Base-by-base conservation (phyloP, 2,888 invertebrate species). In the Brachylomia viminalis region DNA sequence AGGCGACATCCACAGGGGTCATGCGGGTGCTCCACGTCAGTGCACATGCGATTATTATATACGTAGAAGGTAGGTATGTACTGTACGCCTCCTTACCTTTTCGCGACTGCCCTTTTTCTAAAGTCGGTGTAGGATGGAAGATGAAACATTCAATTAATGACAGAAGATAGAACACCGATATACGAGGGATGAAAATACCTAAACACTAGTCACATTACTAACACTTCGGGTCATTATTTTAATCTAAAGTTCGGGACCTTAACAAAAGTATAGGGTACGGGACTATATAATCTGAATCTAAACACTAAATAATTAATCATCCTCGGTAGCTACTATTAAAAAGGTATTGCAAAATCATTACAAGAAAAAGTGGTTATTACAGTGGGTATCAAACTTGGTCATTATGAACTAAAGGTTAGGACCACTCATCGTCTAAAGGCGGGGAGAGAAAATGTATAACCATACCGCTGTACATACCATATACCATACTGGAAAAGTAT, bases 41-140 rank as follows among this genome's bases (percentile, higher is more conserved):
- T 92, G 92, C 91, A 86, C 96, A 96, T 96, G 96, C 96, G 92
- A 90, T 94, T 56, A 75, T 54, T 54, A 94, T 89, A 82, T 89
- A 79, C 49, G 77, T 73, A 77, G 74, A 52, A 77, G 67, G 83
- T 85, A 85, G 66, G 79, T 89, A 83, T 79, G 79, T 87, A 86
- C 69, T 87, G 88, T 91, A 94, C 93, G 92, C 92, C 92, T 94
- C 95, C 98, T 98, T 97, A 98, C 98, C 98, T 98, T 98, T 95
- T 98, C 98, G 95, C 98, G 97, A 97, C 98, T 98, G 97, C 98
- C 98, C 97, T 98, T 98, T 97, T 98, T 98, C 98, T 98, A 97
- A 95, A 92, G 95, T 96, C 92, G 96, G 95, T 94, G 95, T 92
- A 90, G 95, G 93, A 96, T 96, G 96, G 94, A 96, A 96, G 95